Evolutionary conservation across 2,888 invertebrate genomes (phyloP).

Genomic region (Hyles lineata): DNA sequence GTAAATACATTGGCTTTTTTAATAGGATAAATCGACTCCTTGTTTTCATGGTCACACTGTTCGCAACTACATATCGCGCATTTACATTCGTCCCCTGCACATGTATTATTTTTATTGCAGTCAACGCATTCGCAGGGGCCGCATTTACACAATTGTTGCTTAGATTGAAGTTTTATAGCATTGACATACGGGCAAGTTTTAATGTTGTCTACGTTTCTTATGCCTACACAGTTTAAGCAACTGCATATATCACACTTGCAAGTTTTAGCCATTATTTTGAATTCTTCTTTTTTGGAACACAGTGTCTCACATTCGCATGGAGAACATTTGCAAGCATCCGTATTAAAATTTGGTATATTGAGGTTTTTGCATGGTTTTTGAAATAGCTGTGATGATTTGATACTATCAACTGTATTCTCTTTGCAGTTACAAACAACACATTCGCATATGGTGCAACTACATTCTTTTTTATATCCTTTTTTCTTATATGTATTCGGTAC

Average conservation of each 20-base stretch:
- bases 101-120: slow-evolving; percentile 35
- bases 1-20: slow-evolving; percentile 34
- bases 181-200: slow-evolving; percentile 13
- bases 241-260: slow-evolving; percentile 47
- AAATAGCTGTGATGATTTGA: slow-evolving; percentile 38
- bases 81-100: slow-evolving; percentile 26
- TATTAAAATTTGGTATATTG: slow-evolving; percentile 21
- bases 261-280: slow-evolving; percentile 27
- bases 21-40: slow-evolving; percentile 33
- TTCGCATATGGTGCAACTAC: slow-evolving; percentile 54
- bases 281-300: slow-evolving; percentile 36
- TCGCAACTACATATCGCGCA: slow-evolving; percentile 27
- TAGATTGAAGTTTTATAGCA: slow-evolving; percentile 24
- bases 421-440: slow-evolving; percentile 52
- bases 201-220: slow-evolving; percentile 27
- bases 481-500: slow-evolving; percentile 42
- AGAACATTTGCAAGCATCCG: slow-evolving; percentile 43
- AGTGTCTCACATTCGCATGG: slow-evolving; percentile 47
- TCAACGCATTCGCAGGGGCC: slow-evolving; percentile 40
- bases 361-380: slow-evolving; percentile 12
- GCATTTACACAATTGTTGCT: slow-evolving; percentile 36
- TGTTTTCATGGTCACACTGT: slow-evolving; percentile 22
- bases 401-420: slow-evolving; percentile 36
- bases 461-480: slow-evolving; percentile 34
- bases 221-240: slow-evolving; percentile 46